Base-by-base conservation (phyloP, 2,113 vertebrate genomes). In the Forbesichthys papilliferus region DNA sequence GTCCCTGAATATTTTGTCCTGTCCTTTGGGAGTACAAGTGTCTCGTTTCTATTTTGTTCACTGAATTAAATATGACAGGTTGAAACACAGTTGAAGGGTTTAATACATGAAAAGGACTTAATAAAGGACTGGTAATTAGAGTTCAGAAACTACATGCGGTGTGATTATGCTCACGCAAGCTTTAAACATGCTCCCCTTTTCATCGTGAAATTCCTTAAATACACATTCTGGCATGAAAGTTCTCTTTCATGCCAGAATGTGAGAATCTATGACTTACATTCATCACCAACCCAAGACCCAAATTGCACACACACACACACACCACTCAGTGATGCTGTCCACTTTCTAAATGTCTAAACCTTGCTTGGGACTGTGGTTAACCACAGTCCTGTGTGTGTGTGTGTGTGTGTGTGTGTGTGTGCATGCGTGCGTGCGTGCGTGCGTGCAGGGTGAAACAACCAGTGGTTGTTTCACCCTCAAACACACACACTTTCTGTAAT, bases 31-130 rank as follows among this genome's bases (percentile, higher is more conserved):
- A 27, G 2, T 27, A 27, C 27, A 27, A 27, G 27, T 27, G 27
- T 27, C 27, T 27, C 27, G 2, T 27, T 27, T 27, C 27, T 27
- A 86, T 82, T 82, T 71, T 52, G 49, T 75, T 72, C 58, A 83
- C 71, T 63, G 69, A 81, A 82, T 87, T 75, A 79, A 66, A 49
- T 61, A 7, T 14, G 67, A 76, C 76, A 74, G 64, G 63, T 56
- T 47, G 61, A 60, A 73, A 78, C 61, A 64, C 64, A 69, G 77
- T 83, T 1, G 52, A 61, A 12, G 71, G 62, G 72, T 69, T 55
- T 42, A 42, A 42, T 27, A 42, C 36, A 42, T 42, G 36, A 42
- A 6, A 11, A 51, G 49, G 13, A 12, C 11, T 51, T 13, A 27
- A 27, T 27, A 27, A 27, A 27, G 27, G 27, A 27, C 49, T 42